A percentile compares a stretch with the other conserved stretches of the same genome.
phyloP scores from a whole-genome alignment of 1,140 invertebrate genomes.

The Trinorchestia longiramus region DNA sequence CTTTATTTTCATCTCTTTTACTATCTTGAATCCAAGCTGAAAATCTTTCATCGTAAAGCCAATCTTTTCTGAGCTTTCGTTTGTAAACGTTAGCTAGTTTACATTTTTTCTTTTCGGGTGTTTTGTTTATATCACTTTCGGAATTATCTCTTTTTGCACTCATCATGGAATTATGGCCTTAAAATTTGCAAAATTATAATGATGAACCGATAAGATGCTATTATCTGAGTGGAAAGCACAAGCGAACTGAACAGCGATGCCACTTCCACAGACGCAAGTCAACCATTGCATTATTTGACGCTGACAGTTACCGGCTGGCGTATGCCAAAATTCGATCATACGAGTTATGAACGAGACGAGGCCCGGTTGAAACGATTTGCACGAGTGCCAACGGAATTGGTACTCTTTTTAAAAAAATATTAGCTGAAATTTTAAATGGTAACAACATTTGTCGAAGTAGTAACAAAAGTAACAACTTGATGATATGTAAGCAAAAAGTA shows the following conservation, averaged over 20 bases:
- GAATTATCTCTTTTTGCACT: neutral
- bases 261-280: neutral
- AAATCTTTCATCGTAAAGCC: constrained; percentile 37
- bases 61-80: neutral
- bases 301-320: no score
- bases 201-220: neutral
- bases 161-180: neutral
- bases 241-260: neutral
- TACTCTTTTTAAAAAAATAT: no score
- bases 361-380: no score
- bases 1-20: constrained; percentile 42
- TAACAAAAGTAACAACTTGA: no score
- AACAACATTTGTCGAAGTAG: no score
- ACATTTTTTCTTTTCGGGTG: neutral
- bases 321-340: no score
- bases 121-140: neutral
- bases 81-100: neutral
- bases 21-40: constrained; percentile 50
- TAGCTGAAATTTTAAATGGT: no score
- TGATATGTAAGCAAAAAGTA: no score
- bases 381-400: no score
- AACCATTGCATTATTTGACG: no score
- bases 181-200: neutral
- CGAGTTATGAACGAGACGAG: no score
- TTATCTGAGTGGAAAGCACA: neutral